Conservation (phyloP, 2,888 invertebrate genomes). For the Elmis aenea region DNA sequence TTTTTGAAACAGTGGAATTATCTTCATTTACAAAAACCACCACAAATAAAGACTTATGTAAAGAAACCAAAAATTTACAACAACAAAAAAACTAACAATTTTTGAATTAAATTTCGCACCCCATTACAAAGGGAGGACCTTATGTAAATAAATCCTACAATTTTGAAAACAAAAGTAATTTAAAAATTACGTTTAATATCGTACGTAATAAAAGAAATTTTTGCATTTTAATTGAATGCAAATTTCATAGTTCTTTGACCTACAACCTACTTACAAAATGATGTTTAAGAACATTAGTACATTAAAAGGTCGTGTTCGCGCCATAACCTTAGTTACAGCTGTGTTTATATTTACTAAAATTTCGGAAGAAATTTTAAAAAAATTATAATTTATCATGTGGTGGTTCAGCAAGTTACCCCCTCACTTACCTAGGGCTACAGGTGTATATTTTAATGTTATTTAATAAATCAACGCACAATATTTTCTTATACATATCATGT, state of each 20-base stretch:
- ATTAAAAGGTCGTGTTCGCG: no score
- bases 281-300: not conserved
- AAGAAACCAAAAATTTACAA: not conserved
- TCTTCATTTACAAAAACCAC: no score
- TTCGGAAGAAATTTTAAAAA: slow-evolving; percentile 13
- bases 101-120: not conserved
- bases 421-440: slow-evolving; percentile 32
- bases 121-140: not conserved
- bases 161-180: no score
- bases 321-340: slow-evolving; percentile 18
- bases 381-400: slow-evolving; percentile 26
- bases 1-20: no score
- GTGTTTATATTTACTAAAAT: slow-evolving; percentile 4
- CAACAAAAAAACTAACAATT: not conserved
- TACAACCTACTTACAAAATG: not conserved
- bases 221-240: slow-evolving; percentile 27
- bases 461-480: not conserved
- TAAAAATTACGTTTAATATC: no score
- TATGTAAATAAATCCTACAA: not conserved
- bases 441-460: slow-evolving; percentile 22
- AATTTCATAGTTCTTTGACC: not conserved
- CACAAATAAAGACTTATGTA: slow-evolving; percentile 1
- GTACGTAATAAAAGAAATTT: no score
- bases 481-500: not conserved
- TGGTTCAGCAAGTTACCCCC: slow-evolving; percentile 21